These are phyloP conservation scores for Diploptera punctata DNA, from an alignment of 2,888 invertebrate species.

Conservation along the genomic window DNA sequence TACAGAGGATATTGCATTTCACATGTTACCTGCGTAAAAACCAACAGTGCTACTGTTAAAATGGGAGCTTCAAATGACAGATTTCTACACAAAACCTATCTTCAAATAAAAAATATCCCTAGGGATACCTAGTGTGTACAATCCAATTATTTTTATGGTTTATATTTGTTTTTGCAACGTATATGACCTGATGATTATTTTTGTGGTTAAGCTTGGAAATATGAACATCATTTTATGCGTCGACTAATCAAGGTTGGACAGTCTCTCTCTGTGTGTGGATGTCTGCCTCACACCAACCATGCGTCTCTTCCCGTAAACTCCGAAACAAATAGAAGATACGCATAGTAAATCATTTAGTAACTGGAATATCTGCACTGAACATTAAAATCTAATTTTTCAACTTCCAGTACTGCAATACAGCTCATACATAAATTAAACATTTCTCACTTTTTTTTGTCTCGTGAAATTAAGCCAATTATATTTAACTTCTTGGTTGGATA, in stretches of 20 bases:
- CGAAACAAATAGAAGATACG: background rate
- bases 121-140: conserved; percentile 15
- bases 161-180: background rate
- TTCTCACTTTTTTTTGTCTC: background rate
- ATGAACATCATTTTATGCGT: conserved; percentile 12
- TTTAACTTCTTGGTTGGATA: background rate
- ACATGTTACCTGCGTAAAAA: too few relatives aligned
- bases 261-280: background rate
- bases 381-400: background rate
- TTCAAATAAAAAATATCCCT: background rate
- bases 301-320: background rate
- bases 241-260: conserved; percentile 3
- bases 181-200: conserved; percentile 28
- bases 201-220: conserved; percentile 17
- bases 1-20: background rate
- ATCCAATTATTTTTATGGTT: conserved; percentile 30
- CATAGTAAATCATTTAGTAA: background rate
- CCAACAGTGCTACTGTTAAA: background rate
- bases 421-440: conserved; percentile 19
- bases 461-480: background rate
- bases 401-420: background rate
- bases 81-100: background rate
- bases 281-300: background rate
- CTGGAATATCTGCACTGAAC: background rate
- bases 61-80: background rate